A percentile compares a stretch with the other conserved stretches of the same genome.
These are phyloP conservation scores for Ornithoptera priamus DNA, from an alignment of 2,888 invertebrate species.

Conservation along the genomic window DNA sequence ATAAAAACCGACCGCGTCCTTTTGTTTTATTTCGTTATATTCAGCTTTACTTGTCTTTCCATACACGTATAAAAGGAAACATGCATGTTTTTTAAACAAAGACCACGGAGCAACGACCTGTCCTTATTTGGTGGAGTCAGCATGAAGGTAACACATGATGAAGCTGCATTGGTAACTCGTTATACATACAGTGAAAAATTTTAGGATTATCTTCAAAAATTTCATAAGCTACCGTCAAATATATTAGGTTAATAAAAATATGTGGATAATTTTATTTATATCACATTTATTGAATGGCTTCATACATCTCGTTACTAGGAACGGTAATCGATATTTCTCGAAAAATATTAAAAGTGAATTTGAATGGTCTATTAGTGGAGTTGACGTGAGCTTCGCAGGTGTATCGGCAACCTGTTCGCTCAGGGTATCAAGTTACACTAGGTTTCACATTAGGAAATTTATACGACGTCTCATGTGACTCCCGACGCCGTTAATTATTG, in stretches of 20 bases:
- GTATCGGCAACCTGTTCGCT: conserved; percentile 64
- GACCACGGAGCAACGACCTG: conserved; percentile 66
- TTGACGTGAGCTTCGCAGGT: conserved; percentile 66
- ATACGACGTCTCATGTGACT: conserved; percentile 76
- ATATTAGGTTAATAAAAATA: background rate
- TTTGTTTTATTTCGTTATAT: conserved; percentile 53
- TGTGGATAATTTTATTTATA: background rate
- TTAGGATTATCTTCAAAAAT: conserved; percentile 22
- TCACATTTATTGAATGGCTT: background rate
- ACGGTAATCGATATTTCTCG: conserved; percentile 50
- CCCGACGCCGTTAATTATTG: conserved; percentile 74
- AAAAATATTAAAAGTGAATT: conserved; percentile 52
- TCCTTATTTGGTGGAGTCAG: conserved; percentile 70
- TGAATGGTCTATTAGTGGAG: conserved; percentile 64
- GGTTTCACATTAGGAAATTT: conserved; percentile 79
- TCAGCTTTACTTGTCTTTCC: conserved; percentile 59
- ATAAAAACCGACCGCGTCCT: conserved; percentile 44
- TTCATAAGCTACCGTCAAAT: conserved; percentile 4
- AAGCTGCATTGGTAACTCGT: conserved; percentile 35
- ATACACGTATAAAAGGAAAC: conserved; percentile 54
- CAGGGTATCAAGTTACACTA: conserved; percentile 70
- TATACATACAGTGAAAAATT: conserved; percentile 29
- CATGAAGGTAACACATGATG: conserved; percentile 41
- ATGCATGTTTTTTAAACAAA: conserved; percentile 70
- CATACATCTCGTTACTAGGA: conserved; percentile 1